Conservation (phyloP, 2,797 vertebrate genomes). For the Urophycis tenuis region DNA sequence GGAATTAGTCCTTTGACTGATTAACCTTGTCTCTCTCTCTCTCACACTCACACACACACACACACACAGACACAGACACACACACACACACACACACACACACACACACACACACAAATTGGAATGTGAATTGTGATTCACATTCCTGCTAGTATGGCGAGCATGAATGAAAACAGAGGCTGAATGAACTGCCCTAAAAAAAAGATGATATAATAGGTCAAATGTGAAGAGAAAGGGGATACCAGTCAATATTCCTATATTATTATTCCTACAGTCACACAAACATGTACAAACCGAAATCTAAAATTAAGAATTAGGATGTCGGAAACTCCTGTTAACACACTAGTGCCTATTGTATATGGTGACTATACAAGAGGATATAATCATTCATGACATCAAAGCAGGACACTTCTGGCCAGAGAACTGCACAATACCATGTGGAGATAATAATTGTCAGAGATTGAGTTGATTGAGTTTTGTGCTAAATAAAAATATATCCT, state of each 20-base stretch:
- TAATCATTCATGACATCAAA: not conserved
- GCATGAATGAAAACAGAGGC: too few species aligned
- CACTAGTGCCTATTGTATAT: not conserved
- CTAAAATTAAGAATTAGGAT: too few species aligned
- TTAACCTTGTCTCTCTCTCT: too few species aligned
- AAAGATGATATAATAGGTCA: too few species aligned
- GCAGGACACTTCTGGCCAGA: not conserved
- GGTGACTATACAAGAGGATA: not conserved
- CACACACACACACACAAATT: not conserved
- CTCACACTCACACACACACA: not conserved
- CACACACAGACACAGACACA: not conserved
- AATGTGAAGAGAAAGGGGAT: not conserved
- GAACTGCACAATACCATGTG: too few species aligned
- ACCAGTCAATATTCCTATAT: not conserved
- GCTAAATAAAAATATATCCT: too few species aligned
- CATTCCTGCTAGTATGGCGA: too few species aligned
- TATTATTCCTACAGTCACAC: not conserved
- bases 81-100: constrained; percentile 2
- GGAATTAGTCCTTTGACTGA: constrained; percentile 2
- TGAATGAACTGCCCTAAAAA: too few species aligned
- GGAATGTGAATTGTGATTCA: not conserved
- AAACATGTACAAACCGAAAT: too few species aligned
- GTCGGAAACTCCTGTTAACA: not conserved
- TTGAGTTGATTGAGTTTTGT: too few species aligned
- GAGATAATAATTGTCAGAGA: too few species aligned